Conservation (phyloP, 2,888 invertebrate species). For the Acleris emargana region DNA sequence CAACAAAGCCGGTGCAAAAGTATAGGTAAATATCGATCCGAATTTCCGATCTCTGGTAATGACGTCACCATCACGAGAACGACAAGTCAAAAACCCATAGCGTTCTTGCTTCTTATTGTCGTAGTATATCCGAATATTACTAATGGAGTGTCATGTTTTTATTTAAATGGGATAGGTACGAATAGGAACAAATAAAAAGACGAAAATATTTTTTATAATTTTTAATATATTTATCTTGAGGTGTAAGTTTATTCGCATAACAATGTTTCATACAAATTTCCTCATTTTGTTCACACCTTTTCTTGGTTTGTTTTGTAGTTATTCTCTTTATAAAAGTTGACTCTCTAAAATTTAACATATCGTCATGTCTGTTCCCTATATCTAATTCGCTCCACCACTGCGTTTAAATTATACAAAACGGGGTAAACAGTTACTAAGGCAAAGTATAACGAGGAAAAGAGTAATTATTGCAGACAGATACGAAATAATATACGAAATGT, state of each 20-base stretch:
- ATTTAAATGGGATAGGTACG: neutral
- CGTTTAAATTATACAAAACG: slow-evolving; percentile 74
- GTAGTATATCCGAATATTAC: too few species aligned
- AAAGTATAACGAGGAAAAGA: slow-evolving; percentile 73
- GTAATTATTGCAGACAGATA: slow-evolving; percentile 70
- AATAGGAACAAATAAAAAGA: slow-evolving; percentile 64
- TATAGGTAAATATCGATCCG: too few species aligned
- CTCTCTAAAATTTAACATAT: slow-evolving; percentile 83
- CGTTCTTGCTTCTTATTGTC: neutral
- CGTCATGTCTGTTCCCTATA: slow-evolving; percentile 83
- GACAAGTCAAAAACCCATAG: neutral
- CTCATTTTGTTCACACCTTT: slow-evolving; percentile 83
- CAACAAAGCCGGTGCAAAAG: too few species aligned
- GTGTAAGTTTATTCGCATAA: slow-evolving; percentile 84
- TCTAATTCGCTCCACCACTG: slow-evolving; percentile 80
- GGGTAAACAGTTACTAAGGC: slow-evolving; percentile 68
- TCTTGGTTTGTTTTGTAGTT: slow-evolving; percentile 78
- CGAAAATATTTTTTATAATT: slow-evolving; percentile 54
- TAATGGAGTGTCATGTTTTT: too few species aligned
- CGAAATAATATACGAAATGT: slow-evolving; percentile 73
- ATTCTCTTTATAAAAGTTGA: slow-evolving; percentile 82
- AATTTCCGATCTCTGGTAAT: too few species aligned
- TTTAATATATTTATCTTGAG: slow-evolving; percentile 81
- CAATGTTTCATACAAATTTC: slow-evolving; percentile 84
- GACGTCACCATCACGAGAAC: too few species aligned